phyloP scores from a whole-genome alignment of 2,888 invertebrate species.

The Bellardia pandia region DNA sequence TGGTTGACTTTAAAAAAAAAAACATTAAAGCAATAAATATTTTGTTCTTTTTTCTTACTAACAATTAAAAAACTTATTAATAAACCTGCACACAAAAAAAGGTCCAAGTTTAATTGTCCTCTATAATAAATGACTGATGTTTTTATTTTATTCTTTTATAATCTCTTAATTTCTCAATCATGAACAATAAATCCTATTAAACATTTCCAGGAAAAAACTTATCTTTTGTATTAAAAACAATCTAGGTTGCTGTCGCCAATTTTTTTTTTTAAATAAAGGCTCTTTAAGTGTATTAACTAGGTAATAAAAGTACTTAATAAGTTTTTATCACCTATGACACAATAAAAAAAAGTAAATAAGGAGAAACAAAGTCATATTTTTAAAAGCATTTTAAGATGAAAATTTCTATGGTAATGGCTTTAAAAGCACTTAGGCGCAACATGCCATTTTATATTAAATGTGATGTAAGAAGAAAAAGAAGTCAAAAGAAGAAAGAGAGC shows the following conservation, averaged over 20 bases:
- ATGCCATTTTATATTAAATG: constrained; percentile 8
- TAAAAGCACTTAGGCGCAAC: constrained; percentile 44
- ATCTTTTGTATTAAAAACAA: neutral
- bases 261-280: neutral
- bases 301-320: constrained; percentile 62
- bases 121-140: neutral
- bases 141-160: neutral
- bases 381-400: constrained; percentile 54
- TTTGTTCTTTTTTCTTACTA: too few relatives aligned
- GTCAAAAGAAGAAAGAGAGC: neutral
- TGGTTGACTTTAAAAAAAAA: too few relatives aligned
- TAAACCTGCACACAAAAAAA: neutral
- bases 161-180: neutral
- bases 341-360: constrained; percentile 52
- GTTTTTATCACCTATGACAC: constrained; percentile 55
- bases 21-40: too few relatives aligned
- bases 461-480: neutral
- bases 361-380: constrained; percentile 22
- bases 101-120: neutral
- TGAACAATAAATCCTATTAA: too few relatives aligned
- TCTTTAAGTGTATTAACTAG: constrained; percentile 17
- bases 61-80: neutral
- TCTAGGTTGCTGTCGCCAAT: neutral
- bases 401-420: constrained; percentile 24
- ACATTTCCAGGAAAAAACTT: neutral